These are phyloP conservation scores for Conopomorpha cramerella DNA, from an alignment of 1,140 invertebrate species.

Conservation along the genomic window DNA sequence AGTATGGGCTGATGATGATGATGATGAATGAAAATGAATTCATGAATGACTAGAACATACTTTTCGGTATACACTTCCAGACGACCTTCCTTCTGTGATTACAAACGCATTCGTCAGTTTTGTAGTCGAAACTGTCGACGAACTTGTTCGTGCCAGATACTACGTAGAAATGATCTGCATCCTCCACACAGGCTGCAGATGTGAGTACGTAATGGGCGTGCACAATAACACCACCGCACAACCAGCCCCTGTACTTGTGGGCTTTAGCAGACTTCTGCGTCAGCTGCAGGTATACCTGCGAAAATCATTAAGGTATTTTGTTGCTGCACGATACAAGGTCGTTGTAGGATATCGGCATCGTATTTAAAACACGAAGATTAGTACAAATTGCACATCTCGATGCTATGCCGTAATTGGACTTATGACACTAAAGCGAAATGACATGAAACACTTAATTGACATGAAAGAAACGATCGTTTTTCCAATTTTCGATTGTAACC, in stretches of 20 bases:
- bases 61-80: slow-evolving; percentile 52
- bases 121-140: slow-evolving; percentile 43
- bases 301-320: too few relatives aligned
- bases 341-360: slow-evolving; percentile 1
- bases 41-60: slow-evolving; percentile 22
- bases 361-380: too few relatives aligned
- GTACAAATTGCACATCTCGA: too few relatives aligned
- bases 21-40: not conserved
- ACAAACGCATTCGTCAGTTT: slow-evolving; percentile 35
- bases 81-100: slow-evolving; percentile 39
- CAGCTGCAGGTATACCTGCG: slow-evolving; percentile 40
- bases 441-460: too few relatives aligned
- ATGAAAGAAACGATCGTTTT: too few relatives aligned
- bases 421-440: too few relatives aligned
- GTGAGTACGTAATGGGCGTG: slow-evolving; percentile 32
- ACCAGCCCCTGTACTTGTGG: slow-evolving; percentile 41
- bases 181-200: slow-evolving; percentile 46
- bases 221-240: slow-evolving; percentile 44
- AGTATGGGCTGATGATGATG: too few relatives aligned
- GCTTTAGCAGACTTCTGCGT: slow-evolving; percentile 46
- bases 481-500: too few relatives aligned
- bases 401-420: too few relatives aligned
- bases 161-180: slow-evolving; percentile 43
- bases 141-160: slow-evolving; percentile 45
- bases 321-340: too few relatives aligned